Conservation (phyloP, 2,888 invertebrate species). For the Amiota mariae region DNA sequence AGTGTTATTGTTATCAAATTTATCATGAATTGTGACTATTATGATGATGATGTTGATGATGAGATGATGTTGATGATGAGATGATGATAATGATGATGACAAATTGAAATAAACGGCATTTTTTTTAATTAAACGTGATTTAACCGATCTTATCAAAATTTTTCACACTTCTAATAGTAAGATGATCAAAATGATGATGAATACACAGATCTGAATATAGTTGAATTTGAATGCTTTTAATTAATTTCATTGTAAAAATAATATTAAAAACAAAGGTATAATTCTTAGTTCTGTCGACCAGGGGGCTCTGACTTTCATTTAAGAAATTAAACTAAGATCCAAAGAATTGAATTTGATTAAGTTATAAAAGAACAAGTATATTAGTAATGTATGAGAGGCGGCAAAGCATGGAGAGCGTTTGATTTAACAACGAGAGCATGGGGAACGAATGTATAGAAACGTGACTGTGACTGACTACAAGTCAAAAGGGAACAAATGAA, state of each 20-base stretch:
- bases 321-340: too few relatives aligned
- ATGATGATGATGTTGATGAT: neutral
- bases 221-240: neutral
- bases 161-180: neutral
- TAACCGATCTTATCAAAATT: neutral
- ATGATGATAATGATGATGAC: neutral
- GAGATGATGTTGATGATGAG: neutral
- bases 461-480: neutral
- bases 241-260: too few relatives aligned
- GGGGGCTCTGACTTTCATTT: too few relatives aligned
- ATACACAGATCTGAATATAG: slow-evolving; percentile 3
- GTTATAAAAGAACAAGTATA: too few relatives aligned
- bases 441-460: neutral
- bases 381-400: too few relatives aligned
- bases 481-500: neutral
- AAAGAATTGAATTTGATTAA: too few relatives aligned
- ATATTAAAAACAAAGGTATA: too few relatives aligned
- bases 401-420: neutral
- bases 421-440: neutral
- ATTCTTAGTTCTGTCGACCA: too few relatives aligned
- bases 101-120: slow-evolving; percentile 28
- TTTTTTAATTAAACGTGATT: slow-evolving; percentile 10
- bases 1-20: slow-evolving; percentile 36
- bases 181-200: neutral
- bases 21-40: slow-evolving; percentile 24